These are phyloP conservation scores for Pseudomugil tenellus DNA, from an alignment of 2,797 vertebrate genomes.

Conservation along the genomic window DNA sequence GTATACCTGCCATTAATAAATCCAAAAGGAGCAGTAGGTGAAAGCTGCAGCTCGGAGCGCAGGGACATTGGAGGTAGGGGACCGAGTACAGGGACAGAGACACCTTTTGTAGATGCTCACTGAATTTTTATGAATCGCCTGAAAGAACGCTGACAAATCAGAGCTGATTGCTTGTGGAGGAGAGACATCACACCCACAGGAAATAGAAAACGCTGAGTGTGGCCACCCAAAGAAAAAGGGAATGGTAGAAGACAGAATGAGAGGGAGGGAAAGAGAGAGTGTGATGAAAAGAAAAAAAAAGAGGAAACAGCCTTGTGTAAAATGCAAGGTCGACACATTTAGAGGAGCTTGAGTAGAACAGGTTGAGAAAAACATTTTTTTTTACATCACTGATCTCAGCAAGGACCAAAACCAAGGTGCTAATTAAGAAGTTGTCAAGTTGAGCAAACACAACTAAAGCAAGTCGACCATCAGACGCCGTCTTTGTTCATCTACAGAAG, in stretches of 20 bases:
- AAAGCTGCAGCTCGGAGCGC: slow-evolving; percentile 48
- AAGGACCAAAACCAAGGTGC: slow-evolving; percentile 82
- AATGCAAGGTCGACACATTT: slow-evolving; percentile 83
- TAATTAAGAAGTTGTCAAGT: slow-evolving; percentile 84
- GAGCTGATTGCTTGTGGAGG: slow-evolving; percentile 82
- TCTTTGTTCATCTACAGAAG: slow-evolving; percentile 67
- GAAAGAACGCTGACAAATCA: slow-evolving; percentile 87
- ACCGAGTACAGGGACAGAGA: slow-evolving; percentile 54
- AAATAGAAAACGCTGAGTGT: slow-evolving; percentile 85
- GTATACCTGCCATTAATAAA: slow-evolving; percentile 32
- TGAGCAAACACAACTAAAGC: slow-evolving; percentile 75
- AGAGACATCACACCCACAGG: slow-evolving; percentile 86
- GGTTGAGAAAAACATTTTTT: slow-evolving; percentile 56
- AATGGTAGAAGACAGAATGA: slow-evolving; percentile 59
- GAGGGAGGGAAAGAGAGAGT: slow-evolving; percentile 36
- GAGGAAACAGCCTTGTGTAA: slow-evolving; percentile 75
- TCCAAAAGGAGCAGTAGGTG: slow-evolving; percentile 45
- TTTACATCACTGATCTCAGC: slow-evolving; percentile 80
- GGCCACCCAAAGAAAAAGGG: slow-evolving; percentile 72
- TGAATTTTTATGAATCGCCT: slow-evolving; percentile 86
- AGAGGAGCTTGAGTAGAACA: slow-evolving; percentile 79
- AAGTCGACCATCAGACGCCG: slow-evolving; percentile 67
- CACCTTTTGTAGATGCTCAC: slow-evolving; percentile 81
- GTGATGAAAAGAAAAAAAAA: slow-evolving; percentile 36
- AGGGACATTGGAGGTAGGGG: slow-evolving; percentile 48